Evolutionary conservation across 2,888 invertebrate genomes (phyloP).

Genomic region (Drosophila stalkeri): DNA sequence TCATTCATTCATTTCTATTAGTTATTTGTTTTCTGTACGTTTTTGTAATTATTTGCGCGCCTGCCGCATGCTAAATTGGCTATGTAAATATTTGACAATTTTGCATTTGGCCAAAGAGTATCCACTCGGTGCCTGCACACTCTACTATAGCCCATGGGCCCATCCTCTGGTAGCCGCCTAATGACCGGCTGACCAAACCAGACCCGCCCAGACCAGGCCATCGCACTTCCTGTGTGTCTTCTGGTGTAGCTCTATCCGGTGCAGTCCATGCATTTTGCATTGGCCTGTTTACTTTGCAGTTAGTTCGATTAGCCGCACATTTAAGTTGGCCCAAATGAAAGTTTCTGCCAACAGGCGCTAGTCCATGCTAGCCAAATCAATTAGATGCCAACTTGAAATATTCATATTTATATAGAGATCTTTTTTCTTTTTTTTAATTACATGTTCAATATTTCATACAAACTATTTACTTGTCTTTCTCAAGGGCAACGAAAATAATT

Average conservation of each 20-base stretch:
- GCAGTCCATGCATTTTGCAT: conserved; percentile 51
- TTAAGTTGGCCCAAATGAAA: conserved; percentile 51
- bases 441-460: background rate
- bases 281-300: conserved; percentile 62
- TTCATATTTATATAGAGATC: background rate
- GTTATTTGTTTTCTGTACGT: conserved; percentile 76
- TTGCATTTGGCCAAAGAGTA: conserved; percentile 70
- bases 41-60: conserved; percentile 80
- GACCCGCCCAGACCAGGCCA: conserved; percentile 42
- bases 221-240: conserved; percentile 54
- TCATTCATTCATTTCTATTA: conserved; percentile 70
- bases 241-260: conserved; percentile 45
- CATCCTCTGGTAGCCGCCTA: conserved; percentile 41
- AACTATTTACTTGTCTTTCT: background rate
- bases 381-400: background rate
- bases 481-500: too few species aligned
- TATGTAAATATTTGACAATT: conserved; percentile 82
- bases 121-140: background rate
- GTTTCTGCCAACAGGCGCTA: conserved; percentile 1
- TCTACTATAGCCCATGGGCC: background rate
- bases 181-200: conserved; percentile 52
- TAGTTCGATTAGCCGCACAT: conserved; percentile 69
- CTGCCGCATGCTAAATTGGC: conserved; percentile 81
- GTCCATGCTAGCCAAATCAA: background rate
- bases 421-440: background rate